Evolutionary conservation across 2,113 vertebrate species (phyloP).

Genomic region (Hemibagrus wyckioides): DNA sequence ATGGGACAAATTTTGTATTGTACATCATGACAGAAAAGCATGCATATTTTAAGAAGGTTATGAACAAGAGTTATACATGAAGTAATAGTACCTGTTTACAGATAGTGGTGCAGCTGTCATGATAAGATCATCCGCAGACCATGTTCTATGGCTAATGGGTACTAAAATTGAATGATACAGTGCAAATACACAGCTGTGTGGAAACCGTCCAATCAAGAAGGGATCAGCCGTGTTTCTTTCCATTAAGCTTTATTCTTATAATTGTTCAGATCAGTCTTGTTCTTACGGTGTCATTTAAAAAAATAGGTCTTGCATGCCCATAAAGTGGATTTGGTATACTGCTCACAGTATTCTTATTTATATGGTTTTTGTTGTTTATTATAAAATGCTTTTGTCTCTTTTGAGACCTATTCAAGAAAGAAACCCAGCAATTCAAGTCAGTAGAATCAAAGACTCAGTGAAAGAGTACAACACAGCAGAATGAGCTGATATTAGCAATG

Average conservation of each 20-base stretch:
- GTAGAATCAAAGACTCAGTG: not conserved
- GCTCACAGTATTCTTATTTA: not conserved
- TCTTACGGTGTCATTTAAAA: too few species aligned
- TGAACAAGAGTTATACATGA: not conserved
- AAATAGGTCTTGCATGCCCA: not conserved
- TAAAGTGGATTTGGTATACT: not conserved
- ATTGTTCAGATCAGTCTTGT: not conserved
- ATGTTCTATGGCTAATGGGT: not conserved
- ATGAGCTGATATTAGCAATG: not conserved
- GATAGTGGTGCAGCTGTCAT: not conserved
- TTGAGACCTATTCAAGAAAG: not conserved
- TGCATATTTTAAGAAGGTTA: not conserved
- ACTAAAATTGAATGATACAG: not conserved
- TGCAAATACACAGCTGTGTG: not conserved
- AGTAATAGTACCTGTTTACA: not conserved
- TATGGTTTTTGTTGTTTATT: not conserved
- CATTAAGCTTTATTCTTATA: not conserved
- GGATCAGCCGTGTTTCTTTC: not conserved
- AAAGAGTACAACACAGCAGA: not conserved
- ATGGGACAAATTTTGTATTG: not conserved
- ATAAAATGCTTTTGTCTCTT: not conserved
- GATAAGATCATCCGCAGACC: not conserved
- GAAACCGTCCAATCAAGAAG: not conserved
- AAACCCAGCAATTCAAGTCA: not conserved
- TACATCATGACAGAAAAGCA: not conserved